Conservation (phyloP, 2,888 invertebrate species). For the Fragum sueziense region DNA sequence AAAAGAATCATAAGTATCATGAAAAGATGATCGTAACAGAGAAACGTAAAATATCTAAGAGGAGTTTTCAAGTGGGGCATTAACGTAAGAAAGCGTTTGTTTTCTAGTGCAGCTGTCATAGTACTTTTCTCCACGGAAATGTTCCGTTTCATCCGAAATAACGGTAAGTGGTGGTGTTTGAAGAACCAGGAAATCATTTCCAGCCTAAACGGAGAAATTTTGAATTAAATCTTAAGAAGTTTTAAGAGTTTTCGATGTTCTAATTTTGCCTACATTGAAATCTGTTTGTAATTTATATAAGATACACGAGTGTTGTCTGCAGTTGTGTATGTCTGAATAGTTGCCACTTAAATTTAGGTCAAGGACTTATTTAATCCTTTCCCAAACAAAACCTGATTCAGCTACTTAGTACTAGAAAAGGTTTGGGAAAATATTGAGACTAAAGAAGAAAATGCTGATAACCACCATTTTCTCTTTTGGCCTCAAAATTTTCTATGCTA, state of each 20-base stretch:
- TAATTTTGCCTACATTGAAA: background rate
- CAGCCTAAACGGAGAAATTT: constrained; percentile 2
- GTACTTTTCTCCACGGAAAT: constrained; percentile 38
- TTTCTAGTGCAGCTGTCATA: constrained; percentile 28
- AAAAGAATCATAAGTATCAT: background rate
- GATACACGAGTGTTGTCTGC: too few relatives aligned
- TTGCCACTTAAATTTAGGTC: too few relatives aligned
- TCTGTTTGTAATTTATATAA: background rate
- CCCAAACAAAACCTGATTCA: too few relatives aligned
- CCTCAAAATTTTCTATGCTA: too few relatives aligned
- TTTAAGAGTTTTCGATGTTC: background rate
- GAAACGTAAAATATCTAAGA: constrained; percentile 3
- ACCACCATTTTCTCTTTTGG: too few relatives aligned
- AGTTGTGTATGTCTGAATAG: too few relatives aligned
- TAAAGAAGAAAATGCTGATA: too few relatives aligned
- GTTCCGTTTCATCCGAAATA: constrained; percentile 33
- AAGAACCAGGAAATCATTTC: constrained; percentile 24
- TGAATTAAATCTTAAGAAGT: constrained; percentile 12
- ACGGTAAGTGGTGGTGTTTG: constrained; percentile 40
- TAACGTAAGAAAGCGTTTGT: constrained; percentile 21
- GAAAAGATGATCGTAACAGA: constrained; percentile 3
- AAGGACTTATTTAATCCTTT: too few relatives aligned
- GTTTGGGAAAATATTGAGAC: too few relatives aligned
- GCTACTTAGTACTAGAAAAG: too few relatives aligned
- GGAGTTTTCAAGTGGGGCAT: constrained; percentile 20